Percentiles rank a stretch among this genome's conserved stretches.
Evolutionary conservation across 2,113 vertebrate species (phyloP).

Genomic region (Perca flavescens): DNA sequence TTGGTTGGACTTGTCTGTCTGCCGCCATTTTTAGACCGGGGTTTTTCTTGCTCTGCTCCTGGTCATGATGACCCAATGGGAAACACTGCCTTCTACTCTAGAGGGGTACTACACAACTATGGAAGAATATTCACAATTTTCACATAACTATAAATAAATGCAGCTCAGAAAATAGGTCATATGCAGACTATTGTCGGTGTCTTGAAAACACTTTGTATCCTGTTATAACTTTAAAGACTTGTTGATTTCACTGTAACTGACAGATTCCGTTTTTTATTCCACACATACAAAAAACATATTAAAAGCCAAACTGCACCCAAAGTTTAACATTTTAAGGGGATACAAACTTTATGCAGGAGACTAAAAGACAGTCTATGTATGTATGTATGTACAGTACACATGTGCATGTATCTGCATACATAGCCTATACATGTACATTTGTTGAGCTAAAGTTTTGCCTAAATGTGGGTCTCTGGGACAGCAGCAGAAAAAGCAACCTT

Average conservation of each 20-base stretch:
- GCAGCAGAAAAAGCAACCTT: constrained; percentile 69
- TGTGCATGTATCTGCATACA: constrained; percentile 36
- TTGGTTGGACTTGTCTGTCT: constrained; percentile 74
- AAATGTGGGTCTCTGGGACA: constrained; percentile 64
- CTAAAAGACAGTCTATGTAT: constrained; percentile 47
- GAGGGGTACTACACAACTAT: constrained; percentile 22
- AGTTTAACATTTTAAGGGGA: constrained; percentile 28
- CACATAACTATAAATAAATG: constrained; percentile 26
- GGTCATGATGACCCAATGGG: constrained; percentile 59
- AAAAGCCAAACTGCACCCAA: constrained; percentile 4
- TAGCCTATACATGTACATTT: constrained; percentile 47
- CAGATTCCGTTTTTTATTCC: neutral
- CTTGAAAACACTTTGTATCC: constrained; percentile 29
- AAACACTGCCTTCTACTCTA: constrained; percentile 70
- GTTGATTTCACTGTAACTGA: neutral
- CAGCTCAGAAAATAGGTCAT: constrained; percentile 40
- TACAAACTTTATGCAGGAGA: constrained; percentile 53
- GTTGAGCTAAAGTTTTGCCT: constrained; percentile 61
- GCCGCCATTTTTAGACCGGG: constrained; percentile 44
- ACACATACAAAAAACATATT: neutral
- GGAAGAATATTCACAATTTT: constrained; percentile 6
- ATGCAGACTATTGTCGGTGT: constrained; percentile 54
- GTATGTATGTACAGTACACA: constrained; percentile 29
- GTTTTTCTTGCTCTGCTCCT: constrained; percentile 66
- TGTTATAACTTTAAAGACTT: neutral